Evolutionary conservation across 1,140 invertebrate species (phyloP).

Genomic region (Eurosta solidaginis): DNA sequence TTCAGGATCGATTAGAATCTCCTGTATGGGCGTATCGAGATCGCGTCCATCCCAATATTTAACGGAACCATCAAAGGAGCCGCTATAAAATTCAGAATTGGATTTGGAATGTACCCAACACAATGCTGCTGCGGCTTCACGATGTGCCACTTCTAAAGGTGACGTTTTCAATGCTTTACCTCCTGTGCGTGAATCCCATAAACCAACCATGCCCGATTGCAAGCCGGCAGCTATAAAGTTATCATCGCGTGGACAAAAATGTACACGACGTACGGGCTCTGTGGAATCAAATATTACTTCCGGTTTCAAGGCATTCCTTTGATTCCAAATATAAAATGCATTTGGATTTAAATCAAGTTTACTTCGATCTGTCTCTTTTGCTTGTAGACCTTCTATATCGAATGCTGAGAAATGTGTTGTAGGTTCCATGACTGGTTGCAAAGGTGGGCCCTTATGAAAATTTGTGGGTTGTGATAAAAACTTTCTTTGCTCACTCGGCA

Average conservation of each 20-base stretch:
- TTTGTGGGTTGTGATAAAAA: conserved; percentile 34
- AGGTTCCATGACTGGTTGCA: no score
- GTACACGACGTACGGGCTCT: conserved; percentile 73
- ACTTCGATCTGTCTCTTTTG: not conserved
- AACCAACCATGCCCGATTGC: conserved; percentile 77
- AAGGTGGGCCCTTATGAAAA: not conserved
- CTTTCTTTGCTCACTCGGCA: conserved; percentile 73
- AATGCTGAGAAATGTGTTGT: no score
- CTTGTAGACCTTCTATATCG: not conserved
- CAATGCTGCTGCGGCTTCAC: conserved; percentile 70
- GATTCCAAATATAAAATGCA: conserved; percentile 80
- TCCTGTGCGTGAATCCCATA: conserved; percentile 75
- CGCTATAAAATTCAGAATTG: conserved; percentile 82
- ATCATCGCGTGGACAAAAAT: conserved; percentile 84
- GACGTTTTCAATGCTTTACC: conserved; percentile 63
- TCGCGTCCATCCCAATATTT: conserved; percentile 84
- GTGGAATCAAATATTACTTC: conserved; percentile 69
- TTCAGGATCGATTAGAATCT: conserved; percentile 71
- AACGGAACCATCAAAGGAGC: conserved; percentile 83
- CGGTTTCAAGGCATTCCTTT: conserved; percentile 82
- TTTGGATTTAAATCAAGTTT: conserved; percentile 48
- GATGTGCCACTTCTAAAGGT: conserved; percentile 71
- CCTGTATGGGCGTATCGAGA: conserved; percentile 73
- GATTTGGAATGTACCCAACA: conserved; percentile 80
- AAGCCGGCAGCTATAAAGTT: conserved; percentile 80